Conservation (phyloP, 2,113 vertebrate genomes). For the Caranx ignobilis region DNA sequence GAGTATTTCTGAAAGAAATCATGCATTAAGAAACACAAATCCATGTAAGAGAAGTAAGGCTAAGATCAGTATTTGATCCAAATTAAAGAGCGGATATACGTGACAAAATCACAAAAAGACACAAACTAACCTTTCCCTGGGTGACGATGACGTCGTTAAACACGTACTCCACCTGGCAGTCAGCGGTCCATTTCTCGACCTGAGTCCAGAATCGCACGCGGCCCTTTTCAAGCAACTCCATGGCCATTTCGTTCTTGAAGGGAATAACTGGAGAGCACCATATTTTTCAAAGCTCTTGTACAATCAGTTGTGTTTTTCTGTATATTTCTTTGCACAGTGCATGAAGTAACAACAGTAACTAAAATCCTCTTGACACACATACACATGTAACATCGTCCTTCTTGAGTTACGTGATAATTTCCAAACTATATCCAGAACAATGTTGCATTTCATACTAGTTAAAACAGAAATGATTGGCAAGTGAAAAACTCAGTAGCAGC, state of each 20-base stretch:
- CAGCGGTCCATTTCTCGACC: constrained; percentile 90
- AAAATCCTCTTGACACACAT: not conserved
- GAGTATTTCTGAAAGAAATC: constrained; percentile 91
- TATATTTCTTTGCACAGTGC: not conserved
- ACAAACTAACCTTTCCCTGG: constrained; percentile 87
- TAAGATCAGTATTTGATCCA: not conserved
- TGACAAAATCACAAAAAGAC: not conserved
- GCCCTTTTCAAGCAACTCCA: constrained; percentile 96
- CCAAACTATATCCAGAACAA: not conserved
- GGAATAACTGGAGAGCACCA: constrained; percentile 88
- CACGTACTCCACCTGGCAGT: constrained; percentile 90
- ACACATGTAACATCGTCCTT: not conserved
- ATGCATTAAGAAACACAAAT: not conserved
- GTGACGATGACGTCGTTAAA: constrained; percentile 93
- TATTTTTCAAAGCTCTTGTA: not conserved
- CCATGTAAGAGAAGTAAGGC: not conserved
- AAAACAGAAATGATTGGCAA: not conserved
- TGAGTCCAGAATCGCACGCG: constrained; percentile 96
- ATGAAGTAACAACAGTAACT: not conserved
- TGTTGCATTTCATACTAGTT: not conserved
- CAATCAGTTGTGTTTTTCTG: not conserved
- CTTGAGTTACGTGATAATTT: not conserved
- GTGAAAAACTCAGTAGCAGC: not conserved
- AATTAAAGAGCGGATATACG: not conserved
- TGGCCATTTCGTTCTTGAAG: constrained; percentile 90